These are phyloP conservation scores for Acanthopagrus latus DNA, from an alignment of 2,797 vertebrate genomes.

Conservation along the genomic window DNA sequence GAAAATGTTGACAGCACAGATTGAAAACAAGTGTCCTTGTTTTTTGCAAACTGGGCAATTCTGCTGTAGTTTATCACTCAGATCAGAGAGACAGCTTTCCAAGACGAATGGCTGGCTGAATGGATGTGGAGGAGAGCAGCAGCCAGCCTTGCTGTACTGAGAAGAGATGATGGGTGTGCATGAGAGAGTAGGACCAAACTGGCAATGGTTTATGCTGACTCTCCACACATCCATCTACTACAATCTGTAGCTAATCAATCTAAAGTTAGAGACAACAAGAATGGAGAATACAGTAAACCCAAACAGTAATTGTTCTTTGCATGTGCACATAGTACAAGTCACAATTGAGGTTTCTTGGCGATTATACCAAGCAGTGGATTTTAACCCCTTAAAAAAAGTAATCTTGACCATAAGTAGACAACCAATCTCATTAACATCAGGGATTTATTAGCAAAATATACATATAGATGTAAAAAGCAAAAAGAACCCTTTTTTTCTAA, in stretches of 20 bases:
- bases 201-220: slow-evolving; percentile 89
- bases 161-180: slow-evolving; percentile 85
- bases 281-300: slow-evolving; percentile 77
- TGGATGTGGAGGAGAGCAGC: slow-evolving; percentile 81
- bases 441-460: neutral
- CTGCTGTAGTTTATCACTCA: slow-evolving; percentile 88
- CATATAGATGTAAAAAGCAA: neutral
- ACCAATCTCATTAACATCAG: neutral
- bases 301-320: slow-evolving; percentile 71
- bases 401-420: neutral
- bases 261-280: slow-evolving; percentile 83
- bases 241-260: slow-evolving; percentile 90
- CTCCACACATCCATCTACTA: slow-evolving; percentile 86
- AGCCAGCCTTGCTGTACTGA: slow-evolving; percentile 77
- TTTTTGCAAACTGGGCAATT: slow-evolving; percentile 87
- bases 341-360: slow-evolving; percentile 34
- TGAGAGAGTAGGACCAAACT: slow-evolving; percentile 84
- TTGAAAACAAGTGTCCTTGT: slow-evolving; percentile 87
- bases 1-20: slow-evolving; percentile 86
- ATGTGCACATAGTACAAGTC: slow-evolving; percentile 54
- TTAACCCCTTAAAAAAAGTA: slow-evolving; percentile 4
- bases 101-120: slow-evolving; percentile 86
- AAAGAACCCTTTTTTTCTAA: neutral
- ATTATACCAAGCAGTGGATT: slow-evolving; percentile 14
- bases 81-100: slow-evolving; percentile 84